Conservation (phyloP, 30 jellyfish, hydroid and myxozoan genomes). For the Pseudorhiza aurosa region DNA sequence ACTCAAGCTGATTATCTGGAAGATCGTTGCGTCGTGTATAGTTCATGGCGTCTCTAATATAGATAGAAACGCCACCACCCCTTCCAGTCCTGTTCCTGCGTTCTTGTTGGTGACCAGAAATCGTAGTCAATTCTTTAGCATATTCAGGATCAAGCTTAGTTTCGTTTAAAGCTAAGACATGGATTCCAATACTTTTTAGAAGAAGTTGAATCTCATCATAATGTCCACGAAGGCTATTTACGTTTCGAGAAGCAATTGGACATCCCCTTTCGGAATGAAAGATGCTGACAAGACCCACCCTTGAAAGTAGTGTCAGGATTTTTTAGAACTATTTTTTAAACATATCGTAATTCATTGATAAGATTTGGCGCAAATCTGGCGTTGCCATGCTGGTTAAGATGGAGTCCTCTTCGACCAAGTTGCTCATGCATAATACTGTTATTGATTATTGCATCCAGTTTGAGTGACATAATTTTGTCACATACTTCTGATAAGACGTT, state of each 20-base stretch:
- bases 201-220: constrained; percentile 1
- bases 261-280: not conserved
- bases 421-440: constrained; percentile 3
- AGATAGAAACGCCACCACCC: constrained; percentile 37
- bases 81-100: not conserved
- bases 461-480: not conserved
- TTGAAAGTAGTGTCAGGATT: not conserved
- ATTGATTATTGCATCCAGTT: not conserved
- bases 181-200: not conserved
- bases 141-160: constrained; percentile 22
- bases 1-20: constrained; percentile 10
- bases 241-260: constrained; percentile 15
- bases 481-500: not conserved
- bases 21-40: constrained; percentile 18
- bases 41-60: constrained; percentile 30
- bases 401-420: constrained; percentile 25
- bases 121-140: not conserved
- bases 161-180: constrained; percentile 5
- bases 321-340: not conserved
- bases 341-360: not conserved
- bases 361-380: constrained; percentile 6
- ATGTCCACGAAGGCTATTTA: constrained; percentile 15
- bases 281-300: constrained; percentile 1
- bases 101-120: constrained; percentile 1
- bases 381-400: constrained; percentile 11